Evolutionary conservation across 2,797 vertebrate species (phyloP).

Genomic region (Falco novaeseelandiae): DNA sequence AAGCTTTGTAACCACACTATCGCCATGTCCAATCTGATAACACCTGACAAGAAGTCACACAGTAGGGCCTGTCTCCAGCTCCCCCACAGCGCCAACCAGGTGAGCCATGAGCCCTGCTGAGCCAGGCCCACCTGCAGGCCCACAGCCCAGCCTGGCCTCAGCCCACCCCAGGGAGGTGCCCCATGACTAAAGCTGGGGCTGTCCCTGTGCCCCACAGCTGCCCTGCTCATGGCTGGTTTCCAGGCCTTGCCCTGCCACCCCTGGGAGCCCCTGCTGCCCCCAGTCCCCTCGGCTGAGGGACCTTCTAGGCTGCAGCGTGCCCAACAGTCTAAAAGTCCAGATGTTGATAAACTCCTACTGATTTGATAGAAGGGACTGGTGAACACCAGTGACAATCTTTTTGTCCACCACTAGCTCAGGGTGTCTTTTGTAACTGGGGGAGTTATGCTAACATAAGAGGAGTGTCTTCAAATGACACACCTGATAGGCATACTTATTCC

Average conservation of each 20-base stretch:
- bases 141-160: accelerated
- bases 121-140: too few species aligned
- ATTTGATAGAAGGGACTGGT: background rate
- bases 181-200: background rate
- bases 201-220: background rate
- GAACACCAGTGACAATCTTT: background rate
- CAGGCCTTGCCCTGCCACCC: accelerated
- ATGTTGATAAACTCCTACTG: background rate
- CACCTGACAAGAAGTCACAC: accelerated
- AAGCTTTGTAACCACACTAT: background rate
- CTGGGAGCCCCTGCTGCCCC: accelerated
- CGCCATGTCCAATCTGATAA: background rate
- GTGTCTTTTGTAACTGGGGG: background rate
- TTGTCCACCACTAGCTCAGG: background rate
- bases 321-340: background rate
- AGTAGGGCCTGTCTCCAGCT: background rate
- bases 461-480: background rate
- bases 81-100: background rate
- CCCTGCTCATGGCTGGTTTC: background rate
- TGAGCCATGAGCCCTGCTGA: background rate
- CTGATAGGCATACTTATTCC: background rate
- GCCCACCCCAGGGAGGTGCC: too few species aligned
- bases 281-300: background rate
- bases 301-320: accelerated
- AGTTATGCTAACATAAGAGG: background rate